These are phyloP conservation scores for Coremacera marginata DNA, from an alignment of 2,888 invertebrate genomes.

Conservation along the genomic window DNA sequence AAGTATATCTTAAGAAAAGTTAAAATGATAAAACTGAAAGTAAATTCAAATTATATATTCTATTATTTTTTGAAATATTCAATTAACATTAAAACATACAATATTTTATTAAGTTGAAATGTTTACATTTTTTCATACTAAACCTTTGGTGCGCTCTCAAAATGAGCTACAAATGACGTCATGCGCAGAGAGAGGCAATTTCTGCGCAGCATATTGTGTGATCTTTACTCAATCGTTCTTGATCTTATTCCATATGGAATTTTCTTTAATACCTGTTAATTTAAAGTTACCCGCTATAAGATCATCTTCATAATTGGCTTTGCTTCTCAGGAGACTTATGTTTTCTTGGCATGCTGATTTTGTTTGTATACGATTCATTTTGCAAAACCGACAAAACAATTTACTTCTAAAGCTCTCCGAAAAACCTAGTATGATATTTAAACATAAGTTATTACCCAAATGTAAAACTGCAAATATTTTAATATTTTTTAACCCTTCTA, in stretches of 20 bases:
- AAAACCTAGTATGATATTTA: conserved; percentile 20
- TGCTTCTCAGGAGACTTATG: not conserved
- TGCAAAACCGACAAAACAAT: conserved; percentile 25
- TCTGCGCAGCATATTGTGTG: too few species aligned
- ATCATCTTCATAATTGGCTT: conserved; percentile 19
- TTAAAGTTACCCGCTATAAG: not conserved
- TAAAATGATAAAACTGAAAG: too few species aligned
- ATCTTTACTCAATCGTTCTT: too few species aligned
- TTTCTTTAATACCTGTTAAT: conserved; percentile 23
- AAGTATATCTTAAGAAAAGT: too few species aligned
- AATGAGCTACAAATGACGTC: too few species aligned
- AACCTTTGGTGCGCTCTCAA: too few species aligned
- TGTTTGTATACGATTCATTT: conserved; percentile 15
- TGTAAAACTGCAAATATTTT: conserved; percentile 17
- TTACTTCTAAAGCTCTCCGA: conserved; percentile 16
- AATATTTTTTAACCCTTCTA: conserved; percentile 20
- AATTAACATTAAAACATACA: too few species aligned
- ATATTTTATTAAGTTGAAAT: too few species aligned
- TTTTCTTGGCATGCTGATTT: conserved; percentile 10
- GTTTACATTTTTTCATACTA: too few species aligned
- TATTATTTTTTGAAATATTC: too few species aligned
- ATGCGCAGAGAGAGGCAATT: too few species aligned
- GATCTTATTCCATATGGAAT: conserved; percentile 20
- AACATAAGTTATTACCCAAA: conserved; percentile 24
- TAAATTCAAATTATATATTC: too few species aligned